phyloP scores from a whole-genome alignment of 1,140 invertebrate genomes.

The Cherax destructor region DNA sequence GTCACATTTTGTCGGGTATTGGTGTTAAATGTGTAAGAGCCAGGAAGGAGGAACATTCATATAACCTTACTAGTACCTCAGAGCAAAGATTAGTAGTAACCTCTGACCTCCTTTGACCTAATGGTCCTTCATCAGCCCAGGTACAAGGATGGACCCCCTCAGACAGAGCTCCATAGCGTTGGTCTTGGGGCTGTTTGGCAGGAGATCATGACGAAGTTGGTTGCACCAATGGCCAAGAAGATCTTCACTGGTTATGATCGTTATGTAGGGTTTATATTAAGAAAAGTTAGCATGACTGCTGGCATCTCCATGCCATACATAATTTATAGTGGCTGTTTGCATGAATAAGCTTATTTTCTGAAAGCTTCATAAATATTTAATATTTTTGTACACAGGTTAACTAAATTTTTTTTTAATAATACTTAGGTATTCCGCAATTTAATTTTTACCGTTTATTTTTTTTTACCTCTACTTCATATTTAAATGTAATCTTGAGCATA shows the following conservation, averaged over 20 bases:
- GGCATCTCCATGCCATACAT: no score
- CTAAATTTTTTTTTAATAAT: no score
- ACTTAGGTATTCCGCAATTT: no score
- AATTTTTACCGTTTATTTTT: no score
- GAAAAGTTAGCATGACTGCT: neutral
- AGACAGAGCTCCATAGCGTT: constrained; percentile 72
- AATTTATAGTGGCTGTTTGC: neutral
- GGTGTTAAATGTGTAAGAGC: no score
- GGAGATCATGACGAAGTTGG: constrained; percentile 78
- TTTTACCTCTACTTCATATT: no score
- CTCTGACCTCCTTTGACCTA: neutral
- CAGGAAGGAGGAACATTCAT: neutral
- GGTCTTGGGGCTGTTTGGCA: constrained; percentile 80
- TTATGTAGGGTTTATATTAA: constrained; percentile 62
- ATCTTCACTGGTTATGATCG: constrained; percentile 76
- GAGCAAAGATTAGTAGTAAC: no score
- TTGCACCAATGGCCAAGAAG: constrained; percentile 80
- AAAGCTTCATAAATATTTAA: no score
- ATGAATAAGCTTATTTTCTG: no score
- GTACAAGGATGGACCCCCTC: constrained; percentile 5
- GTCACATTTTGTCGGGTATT: no score
- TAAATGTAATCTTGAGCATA: no score
- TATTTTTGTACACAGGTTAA: no score
- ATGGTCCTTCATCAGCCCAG: neutral
- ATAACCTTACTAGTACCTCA: neutral